Evolutionary conservation across 2,797 vertebrate species (phyloP), one percentile per base, ranked within the genome.

Genomic region (Sebastolobus altivelis): DNA sequence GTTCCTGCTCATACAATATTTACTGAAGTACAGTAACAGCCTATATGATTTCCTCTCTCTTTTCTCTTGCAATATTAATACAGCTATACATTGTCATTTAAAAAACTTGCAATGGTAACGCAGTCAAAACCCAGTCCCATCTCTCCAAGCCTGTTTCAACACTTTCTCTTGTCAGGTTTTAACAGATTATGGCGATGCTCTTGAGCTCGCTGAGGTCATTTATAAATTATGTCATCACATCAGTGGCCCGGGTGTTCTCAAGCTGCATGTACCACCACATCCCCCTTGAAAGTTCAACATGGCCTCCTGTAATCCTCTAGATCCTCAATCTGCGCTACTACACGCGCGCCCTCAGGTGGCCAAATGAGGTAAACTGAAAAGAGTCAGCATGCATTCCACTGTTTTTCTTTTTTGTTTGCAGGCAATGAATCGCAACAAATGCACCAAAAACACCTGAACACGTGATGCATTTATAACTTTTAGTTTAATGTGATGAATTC

Each of bases 301-400:
- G 94, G 94, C 93, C 92, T 93, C 94, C 91, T 87, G 81, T 93
- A 92, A 94, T 92, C 93, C 92, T 25, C 72, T 74, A 58, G 72
- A 46, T 67, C 71, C 75, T 43, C 43, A 56, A 79, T 65, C 77
- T 84, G 84, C 6, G 70, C 86, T 82, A 83, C 75, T 68, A 13
- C 91, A 18, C 14, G 75, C 52, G 91, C 79, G 92, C 52, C 93
- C 89, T 86, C 93, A 49, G 81, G 93, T 85, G 94, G 92, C 43
- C 68, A 31, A 3, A 63, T 8, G 11, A 33, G 8, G 77, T 37
- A 76, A 46, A 58, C 11, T 29, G 18, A 52, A 33, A 59, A 37
- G 27, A 69, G 27, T 52, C 60, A 66, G 8, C 16, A 22, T 66
- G 14, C 27, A 29, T 27, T 62, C 7, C 16, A 20, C 31, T 31